Percentiles rank a stretch among this genome's conserved stretches.
Evolutionary conservation across 1,140 invertebrate species (phyloP).

Genomic region (Drosophila albomicans): DNA sequence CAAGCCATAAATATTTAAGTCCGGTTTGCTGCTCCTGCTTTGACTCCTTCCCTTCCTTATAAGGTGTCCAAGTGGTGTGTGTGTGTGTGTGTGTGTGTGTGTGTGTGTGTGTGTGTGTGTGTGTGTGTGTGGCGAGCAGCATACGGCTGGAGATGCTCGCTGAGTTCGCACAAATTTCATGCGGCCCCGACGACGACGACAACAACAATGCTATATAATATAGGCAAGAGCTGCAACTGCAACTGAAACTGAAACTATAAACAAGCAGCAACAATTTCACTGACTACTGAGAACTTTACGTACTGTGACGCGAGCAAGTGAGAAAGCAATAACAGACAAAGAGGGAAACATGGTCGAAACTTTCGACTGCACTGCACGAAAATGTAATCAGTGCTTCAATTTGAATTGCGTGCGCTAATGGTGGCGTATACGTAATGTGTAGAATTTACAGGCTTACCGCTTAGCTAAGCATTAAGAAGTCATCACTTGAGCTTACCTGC

Average conservation of each 20-base stretch:
- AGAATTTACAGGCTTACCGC: constrained; percentile 25
- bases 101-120: background rate
- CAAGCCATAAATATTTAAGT: constrained; percentile 75
- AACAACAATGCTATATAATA: constrained; percentile 75
- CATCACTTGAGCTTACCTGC: constrained; percentile 23
- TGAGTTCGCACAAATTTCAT: constrained; percentile 69
- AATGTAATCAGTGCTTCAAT: constrained; percentile 30
- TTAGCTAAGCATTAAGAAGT: background rate
- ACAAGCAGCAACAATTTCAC: constrained; percentile 77
- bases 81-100: no score
- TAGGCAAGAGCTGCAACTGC: constrained; percentile 43
- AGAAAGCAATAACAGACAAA: background rate
- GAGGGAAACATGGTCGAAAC: constrained; percentile 1
- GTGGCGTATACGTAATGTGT: constrained; percentile 69
- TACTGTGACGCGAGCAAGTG: constrained; percentile 64
- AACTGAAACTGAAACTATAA: constrained; percentile 75
- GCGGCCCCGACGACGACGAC: constrained; percentile 42
- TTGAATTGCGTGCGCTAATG: constrained; percentile 52
- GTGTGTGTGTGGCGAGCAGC: constrained; percentile 27
- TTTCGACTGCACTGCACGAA: constrained; percentile 66
- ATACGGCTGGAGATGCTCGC: constrained; percentile 42
- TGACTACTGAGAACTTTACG: constrained; percentile 81
- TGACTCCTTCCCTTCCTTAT: constrained; percentile 24
- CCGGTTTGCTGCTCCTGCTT: background rate
- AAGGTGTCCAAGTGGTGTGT: constrained; percentile 28